Conservation (phyloP, 2,797 vertebrate genomes). For the Rhynchotus rufescens region DNA sequence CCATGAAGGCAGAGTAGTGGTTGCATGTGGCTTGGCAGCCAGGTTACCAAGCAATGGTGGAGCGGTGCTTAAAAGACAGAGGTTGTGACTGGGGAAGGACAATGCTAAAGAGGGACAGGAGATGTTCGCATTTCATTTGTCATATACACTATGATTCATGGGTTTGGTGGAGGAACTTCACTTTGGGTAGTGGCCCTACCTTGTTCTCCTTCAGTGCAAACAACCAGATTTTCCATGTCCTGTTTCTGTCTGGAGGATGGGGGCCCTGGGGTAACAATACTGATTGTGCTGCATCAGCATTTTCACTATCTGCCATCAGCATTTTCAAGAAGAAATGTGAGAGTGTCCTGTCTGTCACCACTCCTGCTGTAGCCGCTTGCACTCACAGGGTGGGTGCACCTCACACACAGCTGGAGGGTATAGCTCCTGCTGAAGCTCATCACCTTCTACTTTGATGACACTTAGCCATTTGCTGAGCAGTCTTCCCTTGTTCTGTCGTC, state of each 20-base stretch:
- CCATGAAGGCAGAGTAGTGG: fast-evolving
- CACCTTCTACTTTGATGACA: not conserved
- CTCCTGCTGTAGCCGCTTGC: not conserved
- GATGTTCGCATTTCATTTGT: not conserved
- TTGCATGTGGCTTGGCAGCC: not conserved
- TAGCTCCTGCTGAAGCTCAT: not conserved
- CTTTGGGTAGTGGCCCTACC: fast-evolving
- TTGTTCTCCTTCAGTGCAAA: not conserved
- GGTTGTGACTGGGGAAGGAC: not conserved
- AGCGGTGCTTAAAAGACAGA: not conserved
- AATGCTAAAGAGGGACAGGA: not conserved
- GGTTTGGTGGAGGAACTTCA: not conserved
- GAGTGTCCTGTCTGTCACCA: fast-evolving
- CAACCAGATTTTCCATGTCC: not conserved
- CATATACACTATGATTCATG: not conserved
- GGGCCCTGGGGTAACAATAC: not conserved
- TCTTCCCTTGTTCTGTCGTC: not conserved
- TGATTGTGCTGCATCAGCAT: not conserved
- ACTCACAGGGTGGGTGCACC: too few species aligned
- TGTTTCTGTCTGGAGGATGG: not conserved
- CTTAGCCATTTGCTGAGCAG: not conserved
- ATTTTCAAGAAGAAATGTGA: not conserved
- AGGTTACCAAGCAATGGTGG: not conserved
- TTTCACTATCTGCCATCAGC: not conserved
- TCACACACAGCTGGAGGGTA: too few species aligned